Base-by-base conservation (phyloP, 2,888 invertebrate genomes). In the Linnaemya vulpina region DNA sequence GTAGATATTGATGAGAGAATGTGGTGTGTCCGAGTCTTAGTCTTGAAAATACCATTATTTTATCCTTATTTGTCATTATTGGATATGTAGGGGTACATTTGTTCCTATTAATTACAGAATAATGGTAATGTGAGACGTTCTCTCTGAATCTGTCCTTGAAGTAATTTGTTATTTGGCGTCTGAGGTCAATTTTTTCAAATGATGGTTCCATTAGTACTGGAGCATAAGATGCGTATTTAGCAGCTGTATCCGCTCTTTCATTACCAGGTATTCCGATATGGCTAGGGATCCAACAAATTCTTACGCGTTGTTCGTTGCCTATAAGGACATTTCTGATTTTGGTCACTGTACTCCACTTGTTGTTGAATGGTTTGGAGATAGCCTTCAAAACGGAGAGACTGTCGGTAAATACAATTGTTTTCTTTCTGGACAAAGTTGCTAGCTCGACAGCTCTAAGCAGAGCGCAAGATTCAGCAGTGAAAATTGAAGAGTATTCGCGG, bases 301-400 rank as follows among this genome's bases (percentile, higher is more conserved):
- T 46, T 15, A 46, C 15, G 10, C 2, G 10, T 1, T 46, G 10
- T 15, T 8, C 43, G 15, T 13, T 46, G 15, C 15, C 51, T 9
- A 15, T 51, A 1, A 51, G 20, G 3, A 8, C 20, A 8, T 51
- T 20, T 51, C 51, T 51, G 8, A 51, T 20, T 3, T 40, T 8
- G 1, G 9, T 11, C 3, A 40, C 9, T 40, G 9, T 40, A 1
- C 9, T 40, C 38, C 38, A 25, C 15, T 43, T 63, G 15, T 15
- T 20, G 15, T 40, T 22, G 13, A 20, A 43, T 51, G 67, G 22
- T 22, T n/a, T 70, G 10, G n/a, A 13, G 1, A 43, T 70, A 1
- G 38, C 3, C 9, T 40, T 40, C 10, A 40, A 1, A 11, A 58
- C 71, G 43, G 71, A 58, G 22, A 71, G 30, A 46, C 58, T 71